These are phyloP conservation scores for Diarsia mendica DNA, from an alignment of 2,888 invertebrate genomes.

Conservation along the genomic window DNA sequence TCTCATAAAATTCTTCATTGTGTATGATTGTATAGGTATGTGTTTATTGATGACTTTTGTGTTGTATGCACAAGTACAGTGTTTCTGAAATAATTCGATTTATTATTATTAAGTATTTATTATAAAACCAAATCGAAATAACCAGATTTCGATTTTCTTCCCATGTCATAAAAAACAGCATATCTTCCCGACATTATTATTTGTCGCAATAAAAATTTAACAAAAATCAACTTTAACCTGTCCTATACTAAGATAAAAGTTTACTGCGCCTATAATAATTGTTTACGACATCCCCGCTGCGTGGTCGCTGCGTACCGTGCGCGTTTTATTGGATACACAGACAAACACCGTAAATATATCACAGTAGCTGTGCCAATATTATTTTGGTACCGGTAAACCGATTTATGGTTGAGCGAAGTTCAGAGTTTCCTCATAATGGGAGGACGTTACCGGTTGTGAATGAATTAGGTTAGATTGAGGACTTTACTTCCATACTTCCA, in stretches of 20 bases:
- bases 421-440: slow-evolving; percentile 7
- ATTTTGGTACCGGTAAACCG: slow-evolving; percentile 68
- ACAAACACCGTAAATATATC: slow-evolving; percentile 78
- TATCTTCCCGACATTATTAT: not conserved
- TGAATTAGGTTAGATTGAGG: not conserved
- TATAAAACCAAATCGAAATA: not conserved
- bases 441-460: not conserved
- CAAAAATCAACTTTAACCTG: not conserved
- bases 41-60: too few species aligned
- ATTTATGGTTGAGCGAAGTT: slow-evolving; percentile 55
- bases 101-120: too few species aligned
- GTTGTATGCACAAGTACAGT: too few species aligned
- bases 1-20: not conserved
- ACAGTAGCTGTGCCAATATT: slow-evolving; percentile 76
- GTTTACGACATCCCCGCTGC: slow-evolving; percentile 54
- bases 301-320: slow-evolving; percentile 46
- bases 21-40: too few species aligned
- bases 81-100: too few species aligned
- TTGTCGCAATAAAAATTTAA: not conserved
- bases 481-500: too few species aligned
- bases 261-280: slow-evolving; percentile 57
- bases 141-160: not conserved
- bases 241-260: slow-evolving; percentile 51
- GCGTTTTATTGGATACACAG: slow-evolving; percentile 71
- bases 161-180: not conserved